Percentiles rank a stretch among this genome's conserved stretches.
These are phyloP conservation scores for Galemys pyrenaicus DNA, from an alignment of 2,113 vertebrate species.

Conservation along the genomic window DNA sequence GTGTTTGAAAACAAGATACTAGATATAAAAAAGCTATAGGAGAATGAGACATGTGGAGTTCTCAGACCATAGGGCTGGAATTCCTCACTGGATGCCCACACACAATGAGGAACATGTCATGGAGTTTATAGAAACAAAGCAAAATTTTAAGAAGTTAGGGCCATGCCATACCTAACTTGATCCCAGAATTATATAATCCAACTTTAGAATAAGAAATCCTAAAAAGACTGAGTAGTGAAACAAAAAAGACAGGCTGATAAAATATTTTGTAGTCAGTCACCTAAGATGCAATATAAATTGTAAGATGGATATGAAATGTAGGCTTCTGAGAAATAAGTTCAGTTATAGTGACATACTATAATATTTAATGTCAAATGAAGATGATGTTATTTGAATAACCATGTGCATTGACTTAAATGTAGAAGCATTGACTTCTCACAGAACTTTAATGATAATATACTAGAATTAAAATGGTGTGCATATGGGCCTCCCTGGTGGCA, in stretches of 20 bases:
- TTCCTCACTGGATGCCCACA: background rate
- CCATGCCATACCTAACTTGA: background rate
- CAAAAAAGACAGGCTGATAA: background rate
- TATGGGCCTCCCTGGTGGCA: background rate
- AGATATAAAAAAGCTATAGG: background rate
- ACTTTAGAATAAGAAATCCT: background rate
- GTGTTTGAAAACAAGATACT: background rate
- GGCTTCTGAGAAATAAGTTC: no score
- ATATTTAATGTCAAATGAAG: slow-evolving; percentile 37
- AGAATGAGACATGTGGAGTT: rapidly evolving
- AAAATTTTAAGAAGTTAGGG: background rate
- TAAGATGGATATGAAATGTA: background rate
- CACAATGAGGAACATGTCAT: background rate
- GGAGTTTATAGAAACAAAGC: background rate
- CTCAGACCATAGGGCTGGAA: background rate
- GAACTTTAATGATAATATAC: background rate
- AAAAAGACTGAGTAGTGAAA: background rate
- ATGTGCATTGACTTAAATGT: slow-evolving; percentile 40
- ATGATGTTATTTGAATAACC: slow-evolving; percentile 41
- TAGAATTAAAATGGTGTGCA: background rate
- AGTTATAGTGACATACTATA: background rate
- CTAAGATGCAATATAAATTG: no score
- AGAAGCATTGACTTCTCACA: background rate
- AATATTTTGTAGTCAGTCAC: background rate
- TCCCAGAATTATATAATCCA: background rate